Conservation (phyloP, 2,888 invertebrate genomes). For the Stegophylla sp. region DNA sequence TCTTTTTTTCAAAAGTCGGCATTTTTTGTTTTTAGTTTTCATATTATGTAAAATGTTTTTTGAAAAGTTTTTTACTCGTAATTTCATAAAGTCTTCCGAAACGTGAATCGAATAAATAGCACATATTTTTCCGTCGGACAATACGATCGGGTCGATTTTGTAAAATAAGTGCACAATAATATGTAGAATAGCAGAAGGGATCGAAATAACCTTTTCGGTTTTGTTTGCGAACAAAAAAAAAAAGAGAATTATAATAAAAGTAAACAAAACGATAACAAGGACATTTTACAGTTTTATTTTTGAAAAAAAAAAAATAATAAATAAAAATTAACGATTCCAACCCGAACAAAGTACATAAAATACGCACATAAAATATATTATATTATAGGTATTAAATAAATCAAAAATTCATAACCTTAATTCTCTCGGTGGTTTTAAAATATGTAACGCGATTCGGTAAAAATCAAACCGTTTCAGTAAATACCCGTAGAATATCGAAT, state of each 20-base stretch:
- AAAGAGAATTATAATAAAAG: too few relatives aligned
- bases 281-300: background rate
- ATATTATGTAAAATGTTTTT: background rate
- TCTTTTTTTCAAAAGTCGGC: constrained; percentile 29
- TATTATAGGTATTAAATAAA: too few relatives aligned
- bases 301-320: too few relatives aligned
- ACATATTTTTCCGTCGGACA: background rate
- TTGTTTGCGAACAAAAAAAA: background rate
- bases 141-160: constrained; percentile 1
- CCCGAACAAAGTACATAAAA: too few relatives aligned
- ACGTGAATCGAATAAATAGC: constrained; percentile 14
- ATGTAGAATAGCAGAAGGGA: too few relatives aligned
- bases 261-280: background rate
- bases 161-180: background rate
- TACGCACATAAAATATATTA: too few relatives aligned
- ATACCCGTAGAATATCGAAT: background rate
- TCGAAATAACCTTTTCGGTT: constrained; percentile 11
- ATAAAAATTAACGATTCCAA: too few relatives aligned
- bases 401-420: too few relatives aligned
- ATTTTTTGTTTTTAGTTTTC: background rate
- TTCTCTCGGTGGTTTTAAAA: too few relatives aligned
- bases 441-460: background rate
- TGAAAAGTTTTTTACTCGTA: constrained; percentile 38
- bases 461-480: background rate
- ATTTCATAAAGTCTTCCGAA: constrained; percentile 32